A percentile compares a stretch with the other conserved stretches of the same genome.
Conservation (phyloP, 1,140 invertebrate genomes). For the Ceratitis capitata region DNA sequence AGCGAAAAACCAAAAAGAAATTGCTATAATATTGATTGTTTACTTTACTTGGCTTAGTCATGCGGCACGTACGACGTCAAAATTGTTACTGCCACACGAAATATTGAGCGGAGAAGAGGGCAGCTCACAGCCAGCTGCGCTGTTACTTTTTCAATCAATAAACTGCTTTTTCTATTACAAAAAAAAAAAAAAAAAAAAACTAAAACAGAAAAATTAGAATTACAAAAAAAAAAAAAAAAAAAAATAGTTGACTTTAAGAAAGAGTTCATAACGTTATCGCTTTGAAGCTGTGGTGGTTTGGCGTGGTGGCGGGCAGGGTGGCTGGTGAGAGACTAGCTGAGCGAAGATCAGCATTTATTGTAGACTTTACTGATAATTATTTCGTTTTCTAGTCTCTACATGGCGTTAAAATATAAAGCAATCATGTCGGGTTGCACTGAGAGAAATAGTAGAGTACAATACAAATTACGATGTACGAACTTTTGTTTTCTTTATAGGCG, state of each 20-base stretch:
- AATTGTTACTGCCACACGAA: not conserved
- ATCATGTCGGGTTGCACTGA: not conserved
- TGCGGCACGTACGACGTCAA: not conserved
- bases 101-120: not conserved
- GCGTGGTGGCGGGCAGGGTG: not conserved
- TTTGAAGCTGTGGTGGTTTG: not conserved
- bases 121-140: not conserved
- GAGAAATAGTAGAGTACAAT: not conserved
- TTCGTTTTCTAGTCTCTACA: not conserved
- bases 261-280: constrained; percentile 43
- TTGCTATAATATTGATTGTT: constrained; percentile 19
- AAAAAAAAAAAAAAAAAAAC: too few species aligned
- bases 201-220: too few species aligned
- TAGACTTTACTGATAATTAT: not conserved
- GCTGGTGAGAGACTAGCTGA: not conserved
- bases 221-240: too few species aligned
- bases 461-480: too few species aligned
- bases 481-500: too few species aligned
- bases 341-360: not conserved
- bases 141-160: not conserved
- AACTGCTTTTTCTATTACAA: too few species aligned
- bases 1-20: too few species aligned
- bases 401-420: not conserved
- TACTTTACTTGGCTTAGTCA: not conserved
- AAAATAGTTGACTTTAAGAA: not conserved